A percentile compares a stretch with the other conserved stretches of the same genome.
These are phyloP conservation scores for Atta texana DNA, from an alignment of 1,140 invertebrate species.

Conservation along the genomic window DNA sequence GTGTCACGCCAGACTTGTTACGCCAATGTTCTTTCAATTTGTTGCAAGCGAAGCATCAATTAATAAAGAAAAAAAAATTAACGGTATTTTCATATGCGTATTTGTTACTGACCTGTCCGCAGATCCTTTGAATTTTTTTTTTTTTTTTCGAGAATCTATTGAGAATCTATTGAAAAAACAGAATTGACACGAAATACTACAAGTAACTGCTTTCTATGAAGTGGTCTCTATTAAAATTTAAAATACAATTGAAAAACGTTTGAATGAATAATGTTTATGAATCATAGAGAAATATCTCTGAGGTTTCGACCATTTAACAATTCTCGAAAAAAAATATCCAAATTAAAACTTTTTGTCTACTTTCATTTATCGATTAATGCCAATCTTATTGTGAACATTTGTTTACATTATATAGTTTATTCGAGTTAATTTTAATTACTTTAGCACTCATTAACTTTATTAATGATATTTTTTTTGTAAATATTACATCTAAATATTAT, in stretches of 20 bases:
- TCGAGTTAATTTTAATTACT: background rate
- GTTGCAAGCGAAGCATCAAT: background rate
- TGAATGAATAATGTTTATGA: conserved; percentile 21
- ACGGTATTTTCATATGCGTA: conserved; percentile 16
- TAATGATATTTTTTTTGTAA: background rate
- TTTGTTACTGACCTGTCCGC: background rate
- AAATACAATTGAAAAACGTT: background rate
- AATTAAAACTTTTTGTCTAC: background rate
- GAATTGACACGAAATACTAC: background rate
- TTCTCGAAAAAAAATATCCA: background rate
- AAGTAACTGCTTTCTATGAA: background rate
- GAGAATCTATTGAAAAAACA: conserved; percentile 13
- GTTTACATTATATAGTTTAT: background rate
- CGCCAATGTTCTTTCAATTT: background rate
- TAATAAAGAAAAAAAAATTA: conserved; percentile 1
- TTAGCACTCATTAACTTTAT: background rate
- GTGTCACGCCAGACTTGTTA: conserved; percentile 28
- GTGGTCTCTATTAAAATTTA: background rate
- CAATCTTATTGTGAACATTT: background rate
- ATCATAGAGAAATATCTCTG: background rate
- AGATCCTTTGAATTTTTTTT: conserved; percentile 9
- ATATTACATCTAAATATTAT: background rate
- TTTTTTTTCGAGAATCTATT: conserved; percentile 30
- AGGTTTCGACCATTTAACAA: conserved; percentile 6
- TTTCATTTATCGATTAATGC: background rate